Conservation (phyloP, 2,113 vertebrate species). For the Psephotus haematonotus region DNA sequence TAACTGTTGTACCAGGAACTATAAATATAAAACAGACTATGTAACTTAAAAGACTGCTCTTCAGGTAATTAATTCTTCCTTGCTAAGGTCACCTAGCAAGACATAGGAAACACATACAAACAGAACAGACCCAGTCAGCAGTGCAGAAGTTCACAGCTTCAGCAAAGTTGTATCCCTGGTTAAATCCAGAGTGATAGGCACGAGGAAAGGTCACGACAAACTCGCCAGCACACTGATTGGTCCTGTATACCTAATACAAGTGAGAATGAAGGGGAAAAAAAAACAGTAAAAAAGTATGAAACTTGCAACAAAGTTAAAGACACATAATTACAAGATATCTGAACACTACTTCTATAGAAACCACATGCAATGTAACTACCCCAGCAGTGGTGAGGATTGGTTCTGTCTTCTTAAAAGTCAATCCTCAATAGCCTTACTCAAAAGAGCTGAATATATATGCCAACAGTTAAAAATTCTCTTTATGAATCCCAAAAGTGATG, state of each 20-base stretch:
- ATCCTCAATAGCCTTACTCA: background rate
- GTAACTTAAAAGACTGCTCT: background rate
- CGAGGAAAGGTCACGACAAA: conserved; percentile 98
- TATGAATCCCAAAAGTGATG: background rate
- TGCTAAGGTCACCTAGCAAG: conserved; percentile 14
- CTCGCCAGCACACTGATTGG: conserved; percentile 98
- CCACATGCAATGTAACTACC: background rate
- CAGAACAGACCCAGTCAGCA: conserved; percentile 92
- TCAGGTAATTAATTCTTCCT: background rate
- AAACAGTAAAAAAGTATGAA: background rate
- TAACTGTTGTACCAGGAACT: background rate
- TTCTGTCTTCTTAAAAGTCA: background rate
- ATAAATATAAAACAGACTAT: background rate
- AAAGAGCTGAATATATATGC: background rate
- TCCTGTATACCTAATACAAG: conserved; percentile 89
- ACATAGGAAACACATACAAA: conserved; percentile 42
- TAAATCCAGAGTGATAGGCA: conserved; percentile 98
- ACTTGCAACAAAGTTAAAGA: background rate
- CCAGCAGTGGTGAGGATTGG: background rate
- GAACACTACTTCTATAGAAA: background rate
- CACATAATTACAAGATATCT: background rate
- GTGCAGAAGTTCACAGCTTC: conserved; percentile 99
- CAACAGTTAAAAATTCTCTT: background rate
- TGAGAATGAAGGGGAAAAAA: background rate
- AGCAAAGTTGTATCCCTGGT: conserved; percentile 99